phyloP scores from a whole-genome alignment of 92 coral and sea anemone genomes.

The Porites divaricata region DNA sequence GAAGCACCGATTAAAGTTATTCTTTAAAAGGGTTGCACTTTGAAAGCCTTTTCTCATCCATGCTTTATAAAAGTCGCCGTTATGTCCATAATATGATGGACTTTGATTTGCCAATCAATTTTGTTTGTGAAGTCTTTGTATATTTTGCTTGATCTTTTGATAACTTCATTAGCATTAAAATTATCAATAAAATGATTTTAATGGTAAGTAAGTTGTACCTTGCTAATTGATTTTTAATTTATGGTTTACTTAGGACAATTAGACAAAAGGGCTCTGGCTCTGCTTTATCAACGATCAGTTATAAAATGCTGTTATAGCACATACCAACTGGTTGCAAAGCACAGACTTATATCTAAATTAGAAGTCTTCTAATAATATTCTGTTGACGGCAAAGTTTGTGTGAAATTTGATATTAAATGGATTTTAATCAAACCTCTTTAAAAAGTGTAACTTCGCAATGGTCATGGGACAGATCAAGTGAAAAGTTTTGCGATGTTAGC shows the following conservation, averaged over 20 bases:
- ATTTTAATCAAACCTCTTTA: not conserved
- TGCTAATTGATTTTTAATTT: too few species aligned
- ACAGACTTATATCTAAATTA: too few species aligned
- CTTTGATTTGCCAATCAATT: not conserved
- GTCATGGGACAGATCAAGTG: not conserved
- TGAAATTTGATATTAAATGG: not conserved
- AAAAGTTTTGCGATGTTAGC: not conserved
- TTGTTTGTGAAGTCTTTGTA: too few species aligned
- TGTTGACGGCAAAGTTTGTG: not conserved
- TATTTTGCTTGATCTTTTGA: too few species aligned
- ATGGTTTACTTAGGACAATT: too few species aligned
- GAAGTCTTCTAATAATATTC: too few species aligned
- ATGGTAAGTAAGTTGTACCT: too few species aligned
- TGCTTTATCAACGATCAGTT: not conserved
- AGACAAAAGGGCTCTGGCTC: not conserved
- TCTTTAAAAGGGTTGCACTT: not conserved
- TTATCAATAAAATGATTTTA: too few species aligned
- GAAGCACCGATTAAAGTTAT: not conserved
- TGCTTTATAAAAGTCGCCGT: not conserved
- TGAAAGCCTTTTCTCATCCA: not conserved
- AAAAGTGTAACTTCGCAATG: not conserved
- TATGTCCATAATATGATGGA: not conserved
- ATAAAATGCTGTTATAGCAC: conserved; percentile 1
- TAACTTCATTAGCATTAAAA: too few species aligned
- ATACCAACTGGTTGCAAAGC: not conserved